phyloP scores from a whole-genome alignment of 2,888 invertebrate genomes.

The Julus scandinavius region DNA sequence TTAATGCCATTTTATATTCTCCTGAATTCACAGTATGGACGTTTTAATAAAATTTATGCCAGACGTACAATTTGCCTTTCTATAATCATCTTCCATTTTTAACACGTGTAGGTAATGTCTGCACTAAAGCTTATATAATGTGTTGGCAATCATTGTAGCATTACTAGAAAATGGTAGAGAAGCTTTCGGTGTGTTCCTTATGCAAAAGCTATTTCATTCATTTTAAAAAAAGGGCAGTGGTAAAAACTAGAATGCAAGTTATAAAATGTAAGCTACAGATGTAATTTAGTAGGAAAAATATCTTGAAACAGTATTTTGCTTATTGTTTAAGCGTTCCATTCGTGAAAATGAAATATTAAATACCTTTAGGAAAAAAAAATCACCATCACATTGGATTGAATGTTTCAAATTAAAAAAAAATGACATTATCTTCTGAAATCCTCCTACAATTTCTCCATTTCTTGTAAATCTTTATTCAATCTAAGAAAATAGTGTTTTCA shows the following conservation, averaged over 20 bases:
- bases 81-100: background rate
- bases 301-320: background rate
- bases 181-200: background rate
- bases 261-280: background rate
- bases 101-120: background rate
- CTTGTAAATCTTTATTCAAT: too few relatives aligned
- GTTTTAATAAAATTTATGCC: background rate
- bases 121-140: background rate
- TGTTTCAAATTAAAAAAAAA: background rate
- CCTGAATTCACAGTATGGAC: background rate
- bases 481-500: too few relatives aligned
- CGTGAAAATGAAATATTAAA: background rate
- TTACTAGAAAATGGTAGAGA: background rate
- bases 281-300: background rate
- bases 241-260: background rate
- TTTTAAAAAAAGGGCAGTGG: background rate
- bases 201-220: constrained; percentile 24
- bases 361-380: background rate
- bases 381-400: background rate
- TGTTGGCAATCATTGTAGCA: background rate
- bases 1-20: background rate
- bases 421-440: too few relatives aligned
- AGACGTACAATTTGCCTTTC: background rate
- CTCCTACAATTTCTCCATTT: background rate
- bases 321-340: background rate